A percentile compares a stretch with the other conserved stretches of the same genome.
Conservation (phyloP, 35 echinoderm and acorn worm species). For the Ptychodera flava region DNA sequence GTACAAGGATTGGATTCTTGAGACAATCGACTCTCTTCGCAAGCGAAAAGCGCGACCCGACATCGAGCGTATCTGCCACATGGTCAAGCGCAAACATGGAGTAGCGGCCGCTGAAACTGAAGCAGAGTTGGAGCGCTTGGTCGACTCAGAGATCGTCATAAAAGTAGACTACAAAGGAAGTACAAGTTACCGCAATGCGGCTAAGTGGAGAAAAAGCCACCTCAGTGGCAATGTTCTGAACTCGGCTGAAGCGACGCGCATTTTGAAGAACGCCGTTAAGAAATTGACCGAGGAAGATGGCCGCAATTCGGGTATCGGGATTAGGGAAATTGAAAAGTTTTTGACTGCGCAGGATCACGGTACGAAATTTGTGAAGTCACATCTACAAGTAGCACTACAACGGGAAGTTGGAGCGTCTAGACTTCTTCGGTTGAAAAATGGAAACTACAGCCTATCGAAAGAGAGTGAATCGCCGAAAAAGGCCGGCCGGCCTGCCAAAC, state of each 20-base stretch:
- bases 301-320: constrained; percentile 18
- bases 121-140: constrained; percentile 79
- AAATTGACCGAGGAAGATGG: constrained; percentile 16
- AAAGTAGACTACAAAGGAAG: constrained; percentile 99
- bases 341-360: constrained; percentile 44
- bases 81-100: constrained; percentile 89
- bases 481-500: constrained; percentile 49
- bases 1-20: constrained; percentile 61
- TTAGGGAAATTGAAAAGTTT: constrained; percentile 78
- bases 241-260: constrained; percentile 61
- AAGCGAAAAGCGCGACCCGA: constrained; percentile 92
- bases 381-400: constrained; percentile 47
- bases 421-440: constrained; percentile 26
- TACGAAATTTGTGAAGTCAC: constrained; percentile 60
- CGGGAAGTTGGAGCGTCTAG: constrained; percentile 60
- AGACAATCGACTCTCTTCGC: constrained; percentile 86
- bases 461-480: constrained; percentile 17
- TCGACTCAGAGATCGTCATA: constrained; percentile 82
- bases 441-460: neutral
- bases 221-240: constrained; percentile 82
- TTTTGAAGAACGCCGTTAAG: constrained; percentile 60
- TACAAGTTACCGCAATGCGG: constrained; percentile 93
- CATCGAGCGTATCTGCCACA: constrained; percentile 99
- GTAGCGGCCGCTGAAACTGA: constrained; percentile 60
- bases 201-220: constrained; percentile 93